Percentiles rank a stretch among this genome's conserved stretches.
Evolutionary conservation across 1,140 invertebrate genomes (phyloP).

Genomic region (Cherax quadricarinatus): DNA sequence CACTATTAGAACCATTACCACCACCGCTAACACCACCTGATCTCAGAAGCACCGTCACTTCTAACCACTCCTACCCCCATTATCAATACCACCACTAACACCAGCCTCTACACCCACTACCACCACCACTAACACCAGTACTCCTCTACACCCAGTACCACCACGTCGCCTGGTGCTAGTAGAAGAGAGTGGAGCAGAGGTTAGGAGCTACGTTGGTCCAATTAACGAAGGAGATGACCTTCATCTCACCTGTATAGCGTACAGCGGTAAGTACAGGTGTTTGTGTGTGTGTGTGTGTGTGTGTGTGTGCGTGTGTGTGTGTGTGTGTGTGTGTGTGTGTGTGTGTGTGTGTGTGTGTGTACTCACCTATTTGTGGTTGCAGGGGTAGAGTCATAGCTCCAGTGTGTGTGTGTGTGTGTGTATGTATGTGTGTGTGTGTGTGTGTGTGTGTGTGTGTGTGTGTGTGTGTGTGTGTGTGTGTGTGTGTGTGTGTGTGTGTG

Average conservation of each 20-base stretch:
- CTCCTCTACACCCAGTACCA: conserved; percentile 30
- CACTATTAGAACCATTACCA: no score
- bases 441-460: background rate
- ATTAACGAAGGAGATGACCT: conserved; percentile 55
- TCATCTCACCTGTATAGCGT: conserved; percentile 39
- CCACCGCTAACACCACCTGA: no score
- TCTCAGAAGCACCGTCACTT: no score
- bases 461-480: background rate
- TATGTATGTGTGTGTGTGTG: background rate
- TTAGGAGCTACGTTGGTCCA: conserved; percentile 51
- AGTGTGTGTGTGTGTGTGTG: no score
- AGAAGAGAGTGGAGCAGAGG: conserved; percentile 59
- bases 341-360: background rate
- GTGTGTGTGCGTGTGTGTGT: background rate
- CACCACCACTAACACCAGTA: background rate
- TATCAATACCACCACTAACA: no score
- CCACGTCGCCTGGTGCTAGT: conserved; percentile 40
- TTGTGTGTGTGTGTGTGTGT: background rate
- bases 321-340: background rate
- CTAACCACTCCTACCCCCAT: no score
- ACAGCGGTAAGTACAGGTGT: conserved; percentile 33
- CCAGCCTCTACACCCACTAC: background rate
- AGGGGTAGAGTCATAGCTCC: no score
- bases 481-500: no score
- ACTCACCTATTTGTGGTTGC: no score